Evolutionary conservation across 1,140 invertebrate species (phyloP), one percentile per base, ranked within the genome.

Genomic region (Anastrepha obliqua): DNA sequence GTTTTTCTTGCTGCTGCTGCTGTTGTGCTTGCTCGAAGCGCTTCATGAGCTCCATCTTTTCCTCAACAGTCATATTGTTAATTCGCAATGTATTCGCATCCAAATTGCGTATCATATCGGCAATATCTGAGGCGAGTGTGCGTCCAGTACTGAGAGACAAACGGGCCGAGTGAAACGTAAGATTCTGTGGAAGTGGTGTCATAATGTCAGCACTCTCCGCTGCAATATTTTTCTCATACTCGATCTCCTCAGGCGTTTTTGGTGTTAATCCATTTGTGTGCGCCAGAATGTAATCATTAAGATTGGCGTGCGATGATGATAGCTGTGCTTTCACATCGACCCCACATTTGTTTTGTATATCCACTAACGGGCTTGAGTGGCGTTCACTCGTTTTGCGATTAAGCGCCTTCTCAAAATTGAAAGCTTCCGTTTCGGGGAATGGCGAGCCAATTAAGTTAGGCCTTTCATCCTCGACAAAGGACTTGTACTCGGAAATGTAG

Each of bases 181-280:
- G 87, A 55, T 86, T 91, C 42, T 89, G 89, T 39, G 90, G 90
- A 89, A 93, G 88, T 44, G 92, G 92, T 86, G 92, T 93, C 91
- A 92, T 91, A 78, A 93, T 89, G 88, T 93, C 92, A 58, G 89
- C 89, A 47, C 89, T 87, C 70, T 93, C 92, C 29, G 91, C 92
- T 47, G 90, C 90, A 81, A 90, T 90, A 67, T 89, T 90, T 7
- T 89, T 90, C 88, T 92, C 91, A 65, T 93, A 93, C 85, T 92
- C 91, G 55, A 93, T 90, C 89, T 93, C 90, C 88, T 93, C 92
- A 42, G 92, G 91, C 60, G 91, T 91, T 89, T 92, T 92, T 86
- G 87, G 62, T 20, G 42, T 58, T 59, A 17, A n/a, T 86, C 44
- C 9, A 39, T 5, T 1, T 20, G 42, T 42, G 20, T 44, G 39